A percentile compares a stretch with the other conserved stretches of the same genome.
phyloP scores from a whole-genome alignment of 2,113 vertebrate species.

The Tragulus kanchil region DNA sequence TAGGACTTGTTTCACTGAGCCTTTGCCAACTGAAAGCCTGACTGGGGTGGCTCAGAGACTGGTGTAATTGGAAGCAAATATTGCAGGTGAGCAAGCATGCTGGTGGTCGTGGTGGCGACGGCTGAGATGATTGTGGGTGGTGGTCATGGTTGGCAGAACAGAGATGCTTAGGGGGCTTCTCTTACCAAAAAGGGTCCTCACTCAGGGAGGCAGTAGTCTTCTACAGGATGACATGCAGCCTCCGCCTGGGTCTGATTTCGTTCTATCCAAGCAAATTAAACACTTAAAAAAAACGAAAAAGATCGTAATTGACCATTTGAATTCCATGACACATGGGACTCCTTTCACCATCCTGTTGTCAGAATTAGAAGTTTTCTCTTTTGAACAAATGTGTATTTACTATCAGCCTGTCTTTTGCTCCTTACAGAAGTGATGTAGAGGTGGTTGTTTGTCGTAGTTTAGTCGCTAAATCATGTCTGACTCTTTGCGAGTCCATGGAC shows the following conservation, averaged over 20 bases:
- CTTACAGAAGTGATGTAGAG: neutral
- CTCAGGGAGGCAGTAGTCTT: neutral
- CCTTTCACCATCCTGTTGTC: conserved; percentile 4
- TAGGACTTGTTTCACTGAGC: neutral
- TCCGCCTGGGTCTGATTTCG: neutral
- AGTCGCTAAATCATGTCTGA: neutral
- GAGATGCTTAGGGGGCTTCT: neutral
- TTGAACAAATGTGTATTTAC: neutral
- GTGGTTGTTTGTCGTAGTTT: neutral
- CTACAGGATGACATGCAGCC: neutral
- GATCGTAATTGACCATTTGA: neutral
- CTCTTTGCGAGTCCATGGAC: neutral
- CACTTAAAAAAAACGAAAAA: neutral
- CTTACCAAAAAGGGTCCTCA: neutral
- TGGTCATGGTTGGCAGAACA: neutral
- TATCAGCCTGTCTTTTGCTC: neutral
- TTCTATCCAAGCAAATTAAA: conserved; percentile 39
- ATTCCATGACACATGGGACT: neutral
- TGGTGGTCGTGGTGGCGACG: no score
- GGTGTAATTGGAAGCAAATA: neutral
- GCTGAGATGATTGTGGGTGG: neutral
- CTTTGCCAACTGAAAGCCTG: neutral
- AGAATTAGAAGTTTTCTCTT: conserved; percentile 20
- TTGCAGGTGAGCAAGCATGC: neutral
- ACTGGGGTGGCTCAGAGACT: neutral